A percentile compares a stretch with the other conserved stretches of the same genome.
These are phyloP conservation scores for Numida meleagris DNA, from an alignment of 2,113 vertebrate species.

Conservation along the genomic window DNA sequence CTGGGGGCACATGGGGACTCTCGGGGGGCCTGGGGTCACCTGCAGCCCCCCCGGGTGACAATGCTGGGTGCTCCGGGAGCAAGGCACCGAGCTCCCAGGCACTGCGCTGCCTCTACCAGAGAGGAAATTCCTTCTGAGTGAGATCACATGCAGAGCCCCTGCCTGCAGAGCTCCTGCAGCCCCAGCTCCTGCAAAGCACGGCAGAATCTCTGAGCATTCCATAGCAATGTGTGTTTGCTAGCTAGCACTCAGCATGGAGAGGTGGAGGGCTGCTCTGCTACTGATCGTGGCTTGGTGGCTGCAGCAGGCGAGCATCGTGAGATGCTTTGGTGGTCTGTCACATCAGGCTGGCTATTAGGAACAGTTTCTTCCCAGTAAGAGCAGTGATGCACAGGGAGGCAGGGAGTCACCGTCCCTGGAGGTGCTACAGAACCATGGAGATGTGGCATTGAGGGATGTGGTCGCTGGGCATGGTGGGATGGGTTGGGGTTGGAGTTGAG, in stretches of 20 bases:
- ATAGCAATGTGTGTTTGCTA: accelerated
- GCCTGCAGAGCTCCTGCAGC: not conserved
- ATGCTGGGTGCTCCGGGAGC: not conserved
- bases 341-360: too few species aligned
- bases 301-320: not conserved
- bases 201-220: not conserved
- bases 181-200: not conserved
- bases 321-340: not conserved
- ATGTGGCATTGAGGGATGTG: too few species aligned
- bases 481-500: not conserved
- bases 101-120: not conserved
- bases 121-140: conserved; percentile 26
- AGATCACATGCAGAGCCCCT: not conserved
- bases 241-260: not conserved
- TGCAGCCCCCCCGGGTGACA: not conserved
- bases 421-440: too few species aligned
- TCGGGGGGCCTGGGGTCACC: not conserved
- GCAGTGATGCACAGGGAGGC: too few species aligned
- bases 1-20: accelerated
- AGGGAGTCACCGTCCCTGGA: too few species aligned
- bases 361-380: too few species aligned
- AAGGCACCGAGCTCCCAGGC: not conserved
- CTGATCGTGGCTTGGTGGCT: not conserved
- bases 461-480: not conserved
- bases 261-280: not conserved